Evolutionary conservation across 1,140 invertebrate species (phyloP).

Genomic region (Drosophila ogumai): DNA sequence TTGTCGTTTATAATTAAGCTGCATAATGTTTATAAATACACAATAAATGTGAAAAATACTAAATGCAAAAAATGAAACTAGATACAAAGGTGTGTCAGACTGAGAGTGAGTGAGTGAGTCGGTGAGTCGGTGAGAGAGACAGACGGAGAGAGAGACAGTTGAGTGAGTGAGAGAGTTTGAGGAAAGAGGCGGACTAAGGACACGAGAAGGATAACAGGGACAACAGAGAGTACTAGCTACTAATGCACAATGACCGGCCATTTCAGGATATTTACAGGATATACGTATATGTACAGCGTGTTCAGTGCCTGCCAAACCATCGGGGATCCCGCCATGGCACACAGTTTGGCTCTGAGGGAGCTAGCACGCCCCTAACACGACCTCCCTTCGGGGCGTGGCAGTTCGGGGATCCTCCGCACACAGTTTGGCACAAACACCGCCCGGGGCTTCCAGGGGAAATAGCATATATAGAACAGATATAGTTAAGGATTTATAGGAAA

Average conservation of each 20-base stretch:
- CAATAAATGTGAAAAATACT: conserved; percentile 82
- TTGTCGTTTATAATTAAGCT: conserved; percentile 77
- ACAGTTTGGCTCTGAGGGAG: conserved; percentile 45
- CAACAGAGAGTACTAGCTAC: conserved; percentile 37
- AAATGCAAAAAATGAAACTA: conserved; percentile 84
- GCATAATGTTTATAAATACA: conserved; percentile 84
- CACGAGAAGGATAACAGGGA: conserved; percentile 46
- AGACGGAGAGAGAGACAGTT: conserved; percentile 28
- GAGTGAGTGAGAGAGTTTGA: conserved; percentile 36
- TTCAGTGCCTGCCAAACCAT: conserved; percentile 35
- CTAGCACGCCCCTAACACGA: conserved; percentile 19
- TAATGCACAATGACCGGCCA: conserved; percentile 70
- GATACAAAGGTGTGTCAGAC: conserved; percentile 82
- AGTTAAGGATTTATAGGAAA: conserved; percentile 4
- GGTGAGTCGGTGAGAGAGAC: conserved; percentile 36
- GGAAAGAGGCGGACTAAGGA: conserved; percentile 32
- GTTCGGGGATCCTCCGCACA: conserved; percentile 56
- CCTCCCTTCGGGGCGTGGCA: conserved; percentile 40
- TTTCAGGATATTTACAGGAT: conserved; percentile 14
- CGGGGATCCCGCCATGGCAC: conserved; percentile 65
- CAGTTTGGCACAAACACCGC: conserved; percentile 30
- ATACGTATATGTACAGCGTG: neutral
- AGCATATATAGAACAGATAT: neutral
- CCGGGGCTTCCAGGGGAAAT: conserved; percentile 33
- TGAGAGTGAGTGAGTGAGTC: conserved; percentile 62